Conservation (phyloP, 2,888 invertebrate species). For the Petrolisthes cinctipes region DNA sequence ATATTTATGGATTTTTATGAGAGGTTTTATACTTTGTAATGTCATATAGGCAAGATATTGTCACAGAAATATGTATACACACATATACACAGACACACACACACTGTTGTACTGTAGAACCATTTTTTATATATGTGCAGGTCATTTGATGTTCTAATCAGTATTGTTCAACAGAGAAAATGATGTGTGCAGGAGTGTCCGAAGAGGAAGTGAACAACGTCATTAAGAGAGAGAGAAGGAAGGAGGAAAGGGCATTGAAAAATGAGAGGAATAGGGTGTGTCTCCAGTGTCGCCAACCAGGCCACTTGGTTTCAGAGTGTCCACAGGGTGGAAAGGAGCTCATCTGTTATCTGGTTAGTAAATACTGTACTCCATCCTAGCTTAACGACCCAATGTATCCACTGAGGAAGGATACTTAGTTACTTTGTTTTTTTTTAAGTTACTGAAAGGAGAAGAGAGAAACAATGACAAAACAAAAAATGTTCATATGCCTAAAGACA, state of each 20-base stretch:
- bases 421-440: no score
- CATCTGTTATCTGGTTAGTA: conserved; percentile 51
- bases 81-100: not conserved
- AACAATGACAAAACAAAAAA: no score
- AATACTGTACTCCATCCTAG: not conserved
- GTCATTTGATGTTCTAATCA: not conserved
- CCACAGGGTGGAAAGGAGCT: conserved; percentile 66
- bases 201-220: conserved; percentile 43
- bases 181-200: conserved; percentile 44
- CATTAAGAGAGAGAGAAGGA: conserved; percentile 58
- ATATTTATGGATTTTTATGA: not conserved
- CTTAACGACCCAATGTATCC: no score
- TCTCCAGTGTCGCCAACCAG: conserved; percentile 71
- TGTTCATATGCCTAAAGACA: no score
- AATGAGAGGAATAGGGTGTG: conserved; percentile 67
- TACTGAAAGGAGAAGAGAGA: no score
- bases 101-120: not conserved
- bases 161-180: conserved; percentile 30
- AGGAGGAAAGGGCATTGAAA: conserved; percentile 60
- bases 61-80: not conserved
- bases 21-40: not conserved
- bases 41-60: not conserved
- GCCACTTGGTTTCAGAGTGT: conserved; percentile 70
- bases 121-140: not conserved
- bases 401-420: no score